Base-by-base conservation (phyloP, 2,113 vertebrate species). In the Sylvia atricapilla region DNA sequence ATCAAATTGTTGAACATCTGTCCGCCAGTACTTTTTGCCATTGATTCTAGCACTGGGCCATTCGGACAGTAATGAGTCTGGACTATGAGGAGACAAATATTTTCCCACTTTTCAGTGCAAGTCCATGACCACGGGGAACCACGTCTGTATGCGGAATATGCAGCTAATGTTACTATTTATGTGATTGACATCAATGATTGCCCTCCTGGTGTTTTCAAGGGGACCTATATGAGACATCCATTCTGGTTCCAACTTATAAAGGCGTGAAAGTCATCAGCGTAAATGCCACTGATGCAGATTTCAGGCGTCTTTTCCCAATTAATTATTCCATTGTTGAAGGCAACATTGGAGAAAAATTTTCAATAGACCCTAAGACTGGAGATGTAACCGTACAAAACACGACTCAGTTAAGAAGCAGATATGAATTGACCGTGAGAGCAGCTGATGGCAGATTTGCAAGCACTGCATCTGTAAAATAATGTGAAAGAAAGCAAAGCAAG, bases 271-370 rank as follows among this genome's bases (percentile, higher is more conserved):
- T 99, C 67, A 97, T 99, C 90, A 96, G 94, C 0, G 88, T 99
- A 49, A 99, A 99, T 64, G 99, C 99, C 15, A 98, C 98, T 20
- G 99, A 99, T 96, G 97, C 98, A 1, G 99, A 99, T 95, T n/a
- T 99, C 99, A 11, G 97, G 97, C 28, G 93, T 98, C 9, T 99
- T 99, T 95, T 98, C 99, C 22, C 98, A 98, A 89, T 96, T 99
- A 22, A 97, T 99, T 99, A 99, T 96, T 99, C 99, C 64, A 99
- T 99, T 90, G 98, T 98, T 3, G 99, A 99, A 90, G 99, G 99
- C 66, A 99, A 99, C 89, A 99, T 99, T 24, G 99, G 99, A 47
- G 99, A 99, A 86, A 99, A 99, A 97, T 99, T 99, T 93, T 97
- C 95, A 70, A 98, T 99, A 59, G 98, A 99, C 95, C 95, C 96